Percentiles rank a stretch among this genome's conserved stretches.
Conservation (phyloP, 2,888 invertebrate species). For the Cerceris ruficornis region DNA sequence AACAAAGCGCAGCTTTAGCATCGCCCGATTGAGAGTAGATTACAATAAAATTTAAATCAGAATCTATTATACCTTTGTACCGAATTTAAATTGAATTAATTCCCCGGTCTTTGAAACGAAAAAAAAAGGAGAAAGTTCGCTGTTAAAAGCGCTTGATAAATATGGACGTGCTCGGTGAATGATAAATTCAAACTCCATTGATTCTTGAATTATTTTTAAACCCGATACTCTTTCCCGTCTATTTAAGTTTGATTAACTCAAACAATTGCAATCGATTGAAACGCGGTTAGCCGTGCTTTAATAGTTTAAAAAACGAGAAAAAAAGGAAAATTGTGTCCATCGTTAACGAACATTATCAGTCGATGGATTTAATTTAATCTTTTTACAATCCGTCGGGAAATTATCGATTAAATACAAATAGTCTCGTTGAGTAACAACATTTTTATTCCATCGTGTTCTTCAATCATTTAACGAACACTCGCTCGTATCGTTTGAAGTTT, state of each 20-base stretch:
- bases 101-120: conserved; percentile 30
- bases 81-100: conserved; percentile 41
- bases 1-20: not conserved
- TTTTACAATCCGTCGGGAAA: too few relatives aligned
- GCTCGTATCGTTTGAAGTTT: not conserved
- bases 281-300: conserved; percentile 8
- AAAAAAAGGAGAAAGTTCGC: conserved; percentile 18
- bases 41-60: conserved; percentile 27
- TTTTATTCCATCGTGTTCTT: conserved; percentile 7
- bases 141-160: conserved; percentile 48
- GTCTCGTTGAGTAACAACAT: not conserved
- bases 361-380: too few relatives aligned
- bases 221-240: not conserved
- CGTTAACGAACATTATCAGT: too few relatives aligned
- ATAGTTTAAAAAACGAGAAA: not conserved
- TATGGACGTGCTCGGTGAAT: conserved; percentile 38
- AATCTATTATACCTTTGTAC: conserved; percentile 47
- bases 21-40: conserved; percentile 1
- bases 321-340: too few relatives aligned
- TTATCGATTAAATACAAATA: too few relatives aligned
- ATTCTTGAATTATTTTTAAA: conserved; percentile 39
- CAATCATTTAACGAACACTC: not conserved
- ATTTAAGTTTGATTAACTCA: conserved; percentile 44
- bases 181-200: conserved; percentile 47
- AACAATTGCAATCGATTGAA: conserved; percentile 44